A percentile compares a stretch with the other conserved stretches of the same genome.
These are phyloP conservation scores for Meganola albula DNA, from an alignment of 2,888 invertebrate genomes.

Conservation along the genomic window DNA sequence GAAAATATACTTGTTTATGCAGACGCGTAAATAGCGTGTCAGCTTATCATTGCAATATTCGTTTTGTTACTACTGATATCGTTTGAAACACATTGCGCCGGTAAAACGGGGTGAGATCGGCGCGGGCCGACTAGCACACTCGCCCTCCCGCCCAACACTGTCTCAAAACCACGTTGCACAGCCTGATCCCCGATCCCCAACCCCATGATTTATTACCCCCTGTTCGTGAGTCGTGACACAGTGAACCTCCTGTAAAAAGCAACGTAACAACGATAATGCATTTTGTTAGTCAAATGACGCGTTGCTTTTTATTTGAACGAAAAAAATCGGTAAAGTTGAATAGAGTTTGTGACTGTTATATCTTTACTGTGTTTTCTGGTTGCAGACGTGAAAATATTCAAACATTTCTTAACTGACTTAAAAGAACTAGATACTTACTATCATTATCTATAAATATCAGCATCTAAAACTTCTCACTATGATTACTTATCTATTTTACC, in stretches of 20 bases:
- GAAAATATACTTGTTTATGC: constrained; percentile 24
- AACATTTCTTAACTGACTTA: not conserved
- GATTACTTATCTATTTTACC: too few species aligned
- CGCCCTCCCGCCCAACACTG: constrained; percentile 63
- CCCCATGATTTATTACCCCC: constrained; percentile 57
- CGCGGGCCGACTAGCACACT: constrained; percentile 35
- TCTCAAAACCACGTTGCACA: constrained; percentile 27
- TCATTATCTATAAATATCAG: too few species aligned
- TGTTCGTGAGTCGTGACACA: constrained; percentile 53
- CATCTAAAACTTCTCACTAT: too few species aligned
- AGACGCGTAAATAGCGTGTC: constrained; percentile 47
- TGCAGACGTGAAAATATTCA: too few species aligned
- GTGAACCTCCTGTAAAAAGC: constrained; percentile 45
- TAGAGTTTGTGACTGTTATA: constrained; percentile 17
- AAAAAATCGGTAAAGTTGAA: constrained; percentile 21
- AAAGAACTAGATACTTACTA: too few species aligned
- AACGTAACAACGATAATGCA: constrained; percentile 50
- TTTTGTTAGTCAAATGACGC: constrained; percentile 43
- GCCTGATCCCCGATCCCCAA: constrained; percentile 30
- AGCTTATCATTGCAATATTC: constrained; percentile 36
- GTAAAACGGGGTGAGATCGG: constrained; percentile 14
- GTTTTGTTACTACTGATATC: constrained; percentile 28
- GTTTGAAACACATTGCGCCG: constrained; percentile 33
- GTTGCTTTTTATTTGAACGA: constrained; percentile 32
- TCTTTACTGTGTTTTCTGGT: constrained; percentile 1